Evolutionary conservation across 1,140 invertebrate species (phyloP).

Genomic region (Drosophila quadrilineata): DNA sequence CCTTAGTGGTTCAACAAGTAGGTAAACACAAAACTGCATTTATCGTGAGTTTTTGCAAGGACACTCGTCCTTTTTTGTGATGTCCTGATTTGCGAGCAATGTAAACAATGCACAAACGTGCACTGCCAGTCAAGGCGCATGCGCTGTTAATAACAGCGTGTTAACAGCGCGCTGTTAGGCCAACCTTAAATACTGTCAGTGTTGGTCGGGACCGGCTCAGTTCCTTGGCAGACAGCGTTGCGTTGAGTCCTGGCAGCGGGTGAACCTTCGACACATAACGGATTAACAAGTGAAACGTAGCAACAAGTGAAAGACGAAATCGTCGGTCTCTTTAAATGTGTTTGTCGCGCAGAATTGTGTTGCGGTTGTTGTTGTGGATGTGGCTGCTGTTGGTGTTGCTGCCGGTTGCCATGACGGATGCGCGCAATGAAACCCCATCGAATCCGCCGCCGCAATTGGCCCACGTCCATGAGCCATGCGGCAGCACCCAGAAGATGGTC

Average conservation of each 20-base stretch:
- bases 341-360: background rate
- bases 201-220: constrained; percentile 18
- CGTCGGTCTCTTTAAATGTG: background rate
- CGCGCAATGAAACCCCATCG: constrained; percentile 18
- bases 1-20: too few relatives aligned
- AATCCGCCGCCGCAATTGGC: constrained; percentile 15
- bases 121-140: background rate
- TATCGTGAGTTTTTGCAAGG: too few relatives aligned
- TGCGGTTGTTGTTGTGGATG: constrained; percentile 1
- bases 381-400: background rate
- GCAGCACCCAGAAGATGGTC: constrained; percentile 69
- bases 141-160: constrained; percentile 25
- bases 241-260: background rate
- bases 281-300: constrained; percentile 10
- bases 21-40: too few relatives aligned
- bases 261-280: too few relatives aligned
- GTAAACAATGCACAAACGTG: constrained; percentile 2
- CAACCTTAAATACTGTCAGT: constrained; percentile 26
- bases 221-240: constrained; percentile 26
- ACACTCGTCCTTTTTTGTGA: too few relatives aligned
- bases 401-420: constrained; percentile 7
- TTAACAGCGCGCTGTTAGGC: constrained; percentile 41
- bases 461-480: constrained; percentile 48
- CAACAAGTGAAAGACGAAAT: constrained; percentile 51
- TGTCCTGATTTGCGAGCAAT: too few relatives aligned